Evolutionary conservation across 2,888 invertebrate species (phyloP).

Genomic region (Carpatolechia fugitivella): DNA sequence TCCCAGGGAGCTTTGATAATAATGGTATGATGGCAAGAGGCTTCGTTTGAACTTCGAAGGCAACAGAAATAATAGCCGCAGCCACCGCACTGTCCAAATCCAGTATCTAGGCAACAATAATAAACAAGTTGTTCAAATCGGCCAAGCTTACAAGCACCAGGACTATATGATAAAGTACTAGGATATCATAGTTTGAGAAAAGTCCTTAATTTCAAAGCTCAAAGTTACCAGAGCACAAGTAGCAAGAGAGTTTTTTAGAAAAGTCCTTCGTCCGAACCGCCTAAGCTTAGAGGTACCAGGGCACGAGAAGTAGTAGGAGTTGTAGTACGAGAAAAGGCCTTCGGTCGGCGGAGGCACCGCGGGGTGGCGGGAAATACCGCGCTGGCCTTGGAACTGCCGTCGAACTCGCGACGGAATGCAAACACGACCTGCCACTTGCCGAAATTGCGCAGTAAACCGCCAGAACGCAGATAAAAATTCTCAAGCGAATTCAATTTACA

Average conservation of each 20-base stretch:
- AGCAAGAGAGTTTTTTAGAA: too few relatives aligned
- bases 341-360: constrained; percentile 49
- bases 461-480: constrained; percentile 20
- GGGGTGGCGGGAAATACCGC: constrained; percentile 40
- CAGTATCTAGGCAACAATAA: too few relatives aligned
- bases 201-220: background rate
- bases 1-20: too few relatives aligned
- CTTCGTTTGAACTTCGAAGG: too few relatives aligned
- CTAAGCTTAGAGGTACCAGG: background rate
- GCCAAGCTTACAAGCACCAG: too few relatives aligned
- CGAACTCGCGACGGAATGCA: constrained; percentile 69
- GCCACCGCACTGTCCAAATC: too few relatives aligned
- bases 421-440: constrained; percentile 61
- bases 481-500: too few relatives aligned
- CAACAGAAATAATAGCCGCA: background rate
- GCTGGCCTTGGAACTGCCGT: constrained; percentile 63
- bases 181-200: background rate
- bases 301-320: background rate
- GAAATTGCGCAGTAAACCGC: constrained; percentile 43
- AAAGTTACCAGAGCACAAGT: background rate
- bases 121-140: too few relatives aligned
- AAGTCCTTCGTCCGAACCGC: too few relatives aligned
- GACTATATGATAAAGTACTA: too few relatives aligned
- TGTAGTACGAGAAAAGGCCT: background rate
- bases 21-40: too few relatives aligned